These are phyloP conservation scores for Thymelicus lineola DNA, from an alignment of 2,888 invertebrate genomes.

Conservation along the genomic window DNA sequence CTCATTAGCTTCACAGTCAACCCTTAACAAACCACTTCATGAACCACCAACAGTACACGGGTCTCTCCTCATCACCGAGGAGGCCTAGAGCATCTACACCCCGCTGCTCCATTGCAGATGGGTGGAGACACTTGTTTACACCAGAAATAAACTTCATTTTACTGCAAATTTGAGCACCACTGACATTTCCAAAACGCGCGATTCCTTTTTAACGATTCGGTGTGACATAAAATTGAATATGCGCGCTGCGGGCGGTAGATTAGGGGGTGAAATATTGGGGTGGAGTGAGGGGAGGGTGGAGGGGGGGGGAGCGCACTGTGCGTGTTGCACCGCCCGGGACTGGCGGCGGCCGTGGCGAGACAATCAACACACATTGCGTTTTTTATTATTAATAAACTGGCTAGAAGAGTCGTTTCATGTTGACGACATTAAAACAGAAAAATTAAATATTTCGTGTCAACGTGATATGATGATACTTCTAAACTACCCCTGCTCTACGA, in stretches of 20 bases:
- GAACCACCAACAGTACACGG: no score
- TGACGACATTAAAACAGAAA: no score
- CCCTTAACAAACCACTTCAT: no score
- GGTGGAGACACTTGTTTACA: no score
- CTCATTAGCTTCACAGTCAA: no score
- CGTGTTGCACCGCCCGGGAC: constrained; percentile 11
- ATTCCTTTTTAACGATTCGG: constrained; percentile 39
- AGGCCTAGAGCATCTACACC: no score
- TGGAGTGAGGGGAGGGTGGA: constrained; percentile 14
- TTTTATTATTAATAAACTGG: background rate
- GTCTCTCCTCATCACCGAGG: no score
- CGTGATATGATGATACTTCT: no score
- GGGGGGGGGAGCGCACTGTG: constrained; percentile 17
- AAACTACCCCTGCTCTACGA: no score
- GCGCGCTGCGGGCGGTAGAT: constrained; percentile 36
- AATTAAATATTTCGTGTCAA: no score
- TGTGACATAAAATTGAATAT: constrained; percentile 40
- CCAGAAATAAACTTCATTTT: background rate
- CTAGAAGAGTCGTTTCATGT: background rate
- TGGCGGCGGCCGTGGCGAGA: background rate
- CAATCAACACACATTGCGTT: constrained; percentile 1
- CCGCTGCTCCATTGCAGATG: no score
- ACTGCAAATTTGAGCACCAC: constrained; percentile 19
- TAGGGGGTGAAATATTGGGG: constrained; percentile 34
- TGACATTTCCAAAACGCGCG: constrained; percentile 27